These are phyloP conservation scores for Enhydra lutris DNA, from an alignment of 2,113 vertebrate species.

Conservation along the genomic window DNA sequence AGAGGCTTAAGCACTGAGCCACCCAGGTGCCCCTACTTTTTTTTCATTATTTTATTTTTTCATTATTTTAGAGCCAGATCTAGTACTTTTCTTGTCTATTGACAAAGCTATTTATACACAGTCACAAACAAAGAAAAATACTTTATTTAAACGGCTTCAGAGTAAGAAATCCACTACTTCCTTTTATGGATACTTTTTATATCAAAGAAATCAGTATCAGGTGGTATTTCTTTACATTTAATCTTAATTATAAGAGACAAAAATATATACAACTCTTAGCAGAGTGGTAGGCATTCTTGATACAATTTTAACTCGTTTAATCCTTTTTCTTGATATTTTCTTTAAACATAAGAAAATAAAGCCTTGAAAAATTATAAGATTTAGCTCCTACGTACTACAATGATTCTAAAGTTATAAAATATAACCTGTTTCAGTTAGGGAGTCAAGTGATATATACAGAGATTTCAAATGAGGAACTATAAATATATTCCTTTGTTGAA, in stretches of 20 bases:
- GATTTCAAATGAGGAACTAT: not conserved
- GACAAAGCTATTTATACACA: slow-evolving; percentile 41
- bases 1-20: too few species aligned
- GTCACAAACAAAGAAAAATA: slow-evolving; percentile 35
- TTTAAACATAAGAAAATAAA: slow-evolving; percentile 20
- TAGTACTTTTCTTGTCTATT: slow-evolving; percentile 41
- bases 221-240: slow-evolving; percentile 33
- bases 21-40: too few species aligned
- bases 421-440: not conserved
- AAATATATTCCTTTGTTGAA: not conserved
- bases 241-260: not conserved
- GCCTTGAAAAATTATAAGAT: not conserved
- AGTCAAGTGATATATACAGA: not conserved
- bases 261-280: not conserved
- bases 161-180: not conserved
- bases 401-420: slow-evolving; percentile 34
- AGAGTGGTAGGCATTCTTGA: not conserved
- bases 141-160: slow-evolving; percentile 13
- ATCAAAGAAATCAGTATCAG: not conserved
- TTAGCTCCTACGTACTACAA: not conserved
- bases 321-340: not conserved
- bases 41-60: not conserved
- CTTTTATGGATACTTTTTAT: slow-evolving; percentile 34
- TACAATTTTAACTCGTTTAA: not conserved
- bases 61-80: slow-evolving; percentile 9